Conservation (phyloP, 2,888 invertebrate genomes). For the Drosophila meridiana region DNA sequence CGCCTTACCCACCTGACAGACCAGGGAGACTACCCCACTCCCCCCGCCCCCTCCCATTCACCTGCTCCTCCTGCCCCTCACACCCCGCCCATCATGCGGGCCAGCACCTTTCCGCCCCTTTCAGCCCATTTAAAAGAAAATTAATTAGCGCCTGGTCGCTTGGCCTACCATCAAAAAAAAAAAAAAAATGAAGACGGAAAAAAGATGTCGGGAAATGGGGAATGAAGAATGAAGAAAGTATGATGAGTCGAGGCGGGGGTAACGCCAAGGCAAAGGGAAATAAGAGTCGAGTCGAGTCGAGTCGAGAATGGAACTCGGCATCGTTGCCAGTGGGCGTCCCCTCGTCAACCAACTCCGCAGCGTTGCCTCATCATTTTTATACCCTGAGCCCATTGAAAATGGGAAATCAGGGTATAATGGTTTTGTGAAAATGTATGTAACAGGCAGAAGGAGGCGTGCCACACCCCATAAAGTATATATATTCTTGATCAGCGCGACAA, state of each 20-base stretch:
- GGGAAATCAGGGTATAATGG: no score
- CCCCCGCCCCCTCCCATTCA: not conserved
- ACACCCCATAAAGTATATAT: no score
- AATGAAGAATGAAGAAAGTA: constrained; percentile 20
- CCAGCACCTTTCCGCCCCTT: constrained; percentile 43
- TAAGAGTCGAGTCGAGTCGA: constrained; percentile 7
- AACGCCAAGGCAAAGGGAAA: constrained; percentile 7
- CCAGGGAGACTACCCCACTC: not conserved
- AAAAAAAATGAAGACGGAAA: constrained; percentile 41
- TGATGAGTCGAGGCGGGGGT: constrained; percentile 8
- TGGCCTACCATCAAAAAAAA: constrained; percentile 56
- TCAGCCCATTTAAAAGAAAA: constrained; percentile 69
- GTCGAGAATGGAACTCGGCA: constrained; percentile 13
- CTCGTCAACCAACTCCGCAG: constrained; percentile 35
- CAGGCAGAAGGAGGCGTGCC: no score
- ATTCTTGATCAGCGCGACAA: no score
- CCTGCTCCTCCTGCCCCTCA: not conserved
- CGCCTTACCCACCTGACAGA: constrained; percentile 22
- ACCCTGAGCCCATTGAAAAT: no score
- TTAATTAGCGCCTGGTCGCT: constrained; percentile 80
- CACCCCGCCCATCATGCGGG: constrained; percentile 24
- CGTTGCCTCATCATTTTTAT: constrained; percentile 35
- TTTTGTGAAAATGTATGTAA: no score
- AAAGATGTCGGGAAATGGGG: constrained; percentile 40
- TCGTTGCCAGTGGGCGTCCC: constrained; percentile 48